Base-by-base conservation (phyloP, 2,888 invertebrate species). In the Molanna angustata region DNA sequence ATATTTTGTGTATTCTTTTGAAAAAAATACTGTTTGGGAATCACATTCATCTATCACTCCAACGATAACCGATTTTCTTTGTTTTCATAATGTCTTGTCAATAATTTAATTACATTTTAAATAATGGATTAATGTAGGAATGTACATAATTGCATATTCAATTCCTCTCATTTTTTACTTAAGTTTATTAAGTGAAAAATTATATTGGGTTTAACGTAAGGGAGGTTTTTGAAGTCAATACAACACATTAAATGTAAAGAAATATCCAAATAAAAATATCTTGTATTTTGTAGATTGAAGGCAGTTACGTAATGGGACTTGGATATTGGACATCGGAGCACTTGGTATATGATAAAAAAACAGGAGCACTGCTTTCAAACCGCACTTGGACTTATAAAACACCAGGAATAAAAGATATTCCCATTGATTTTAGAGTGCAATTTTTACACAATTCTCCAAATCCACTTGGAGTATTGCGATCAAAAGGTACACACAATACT, bases 301-400 rank as follows among this genome's bases (percentile, higher is more conserved):
- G 55, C 0, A 85, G 86, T 0, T 87, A 87, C 64, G 64, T 85
- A 0, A 86, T 86, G 86, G 87, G 76, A 51, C 66, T 74, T 1
- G 91, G 91, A 0, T 81, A 85, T 45, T 88, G 84, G 80, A 83
- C 86, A 0, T 74, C 75, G 0, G 90, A 90, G 65, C 77, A 82
- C 49, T 64, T 88, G 22, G 64, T 79, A 3, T 83, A 80, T 64
- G 79, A 82, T 50, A 66, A 72, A 2, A 61, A 65, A 6, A 72
- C 79, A 7, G 90, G 88, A 0, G 69, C 74, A 44, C 69, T 87
- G 7, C 69, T 85, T 1, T 87, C 88, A 0, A 76, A 83, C 62
- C 73, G 84, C 18, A 87, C 89, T 1, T 90, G 90, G 89, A 81
- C 74, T 13, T 88, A 88, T 66, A 84, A 85, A 65, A 80, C 83